These are phyloP conservation scores for Drosophila persimilis DNA, from an alignment of 1,140 invertebrate genomes.

Conservation along the genomic window DNA sequence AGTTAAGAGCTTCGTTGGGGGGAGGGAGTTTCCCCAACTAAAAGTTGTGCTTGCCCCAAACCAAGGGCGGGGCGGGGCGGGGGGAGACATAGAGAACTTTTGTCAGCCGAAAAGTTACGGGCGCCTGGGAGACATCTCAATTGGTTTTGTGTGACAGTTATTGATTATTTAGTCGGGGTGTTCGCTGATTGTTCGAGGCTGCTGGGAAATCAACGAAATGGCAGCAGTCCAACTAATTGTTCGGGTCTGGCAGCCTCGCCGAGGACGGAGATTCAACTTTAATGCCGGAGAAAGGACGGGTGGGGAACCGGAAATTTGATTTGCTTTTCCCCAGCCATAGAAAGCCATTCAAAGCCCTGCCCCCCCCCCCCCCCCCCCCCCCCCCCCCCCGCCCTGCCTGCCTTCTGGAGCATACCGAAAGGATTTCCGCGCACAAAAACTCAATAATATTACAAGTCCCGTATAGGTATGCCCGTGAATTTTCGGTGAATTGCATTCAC, in stretches of 20 bases:
- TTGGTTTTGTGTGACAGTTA: slow-evolving; percentile 64
- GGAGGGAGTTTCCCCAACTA: not conserved
- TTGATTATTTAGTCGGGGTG: slow-evolving; percentile 63
- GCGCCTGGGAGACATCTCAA: slow-evolving; percentile 9
- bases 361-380: slow-evolving; percentile 12
- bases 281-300: slow-evolving; percentile 14
- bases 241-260: slow-evolving; percentile 14
- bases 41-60: not conserved
- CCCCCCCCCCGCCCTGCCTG: slow-evolving; percentile 3
- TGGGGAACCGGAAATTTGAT: slow-evolving; percentile 64
- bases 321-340: slow-evolving; percentile 46
- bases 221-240: slow-evolving; percentile 61
- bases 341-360: slow-evolving; percentile 37
- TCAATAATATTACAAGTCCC: slow-evolving; percentile 69
- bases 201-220: slow-evolving; percentile 68
- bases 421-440: slow-evolving; percentile 41
- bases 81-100: slow-evolving; percentile 31
- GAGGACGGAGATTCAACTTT: slow-evolving; percentile 34
- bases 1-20: too few relatives aligned
- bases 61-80: too few relatives aligned
- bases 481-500: slow-evolving; percentile 11
- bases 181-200: slow-evolving; percentile 16
- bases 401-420: slow-evolving; percentile 34
- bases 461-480: not conserved
- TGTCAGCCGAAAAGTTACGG: not conserved